Percentiles rank a stretch among this genome's conserved stretches.
phyloP scores from a whole-genome alignment of 2,113 vertebrate genomes.

The Megatriorchis doriae region DNA sequence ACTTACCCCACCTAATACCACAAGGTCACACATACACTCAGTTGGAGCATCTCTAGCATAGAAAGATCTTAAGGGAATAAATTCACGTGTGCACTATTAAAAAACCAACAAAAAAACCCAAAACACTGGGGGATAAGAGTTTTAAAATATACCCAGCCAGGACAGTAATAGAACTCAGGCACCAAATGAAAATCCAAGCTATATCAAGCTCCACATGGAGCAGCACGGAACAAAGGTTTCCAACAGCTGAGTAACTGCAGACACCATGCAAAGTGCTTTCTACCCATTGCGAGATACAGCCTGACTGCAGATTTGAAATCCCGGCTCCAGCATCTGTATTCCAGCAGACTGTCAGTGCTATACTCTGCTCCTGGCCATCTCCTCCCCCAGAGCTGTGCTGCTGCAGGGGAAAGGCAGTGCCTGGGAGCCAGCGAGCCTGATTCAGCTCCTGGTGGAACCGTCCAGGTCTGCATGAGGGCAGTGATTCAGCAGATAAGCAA shows the following conservation, averaged over 20 bases:
- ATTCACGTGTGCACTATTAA: neutral
- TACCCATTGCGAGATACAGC: neutral
- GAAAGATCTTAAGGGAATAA: neutral
- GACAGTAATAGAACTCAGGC: neutral
- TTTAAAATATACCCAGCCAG: neutral
- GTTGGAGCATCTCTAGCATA: neutral
- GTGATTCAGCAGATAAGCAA: neutral
- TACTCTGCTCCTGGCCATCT: neutral
- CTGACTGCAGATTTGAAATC: neutral
- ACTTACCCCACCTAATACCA: neutral
- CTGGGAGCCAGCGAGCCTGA: neutral
- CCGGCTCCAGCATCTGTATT: neutral
- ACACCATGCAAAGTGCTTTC: neutral
- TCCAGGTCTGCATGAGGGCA: neutral
- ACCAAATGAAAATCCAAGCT: neutral
- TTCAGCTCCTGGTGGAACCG: neutral
- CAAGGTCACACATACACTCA: neutral
- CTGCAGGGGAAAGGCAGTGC: neutral
- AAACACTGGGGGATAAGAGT: neutral
- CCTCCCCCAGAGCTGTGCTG: neutral
- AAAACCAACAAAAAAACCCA: neutral
- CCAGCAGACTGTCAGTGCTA: neutral
- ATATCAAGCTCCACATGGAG: neutral
- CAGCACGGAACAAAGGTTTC: neutral
- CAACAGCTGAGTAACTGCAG: conserved; percentile 11